A percentile compares a stretch with the other conserved stretches of the same genome.
Evolutionary conservation across 2,113 vertebrate species (phyloP).

Genomic region (Cebus imitator): DNA sequence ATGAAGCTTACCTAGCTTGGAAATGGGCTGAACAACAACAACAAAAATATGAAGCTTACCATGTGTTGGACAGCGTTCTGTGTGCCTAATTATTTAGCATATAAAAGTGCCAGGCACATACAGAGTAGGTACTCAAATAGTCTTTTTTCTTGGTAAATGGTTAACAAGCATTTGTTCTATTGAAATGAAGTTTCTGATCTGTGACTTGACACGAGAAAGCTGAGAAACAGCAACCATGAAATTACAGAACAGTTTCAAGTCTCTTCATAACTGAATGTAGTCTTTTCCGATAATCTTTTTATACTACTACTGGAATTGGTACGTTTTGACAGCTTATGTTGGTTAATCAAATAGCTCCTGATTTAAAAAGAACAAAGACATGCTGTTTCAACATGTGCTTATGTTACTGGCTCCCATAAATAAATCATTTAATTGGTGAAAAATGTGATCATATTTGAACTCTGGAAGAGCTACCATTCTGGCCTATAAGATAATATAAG

Average conservation of each 20-base stretch:
- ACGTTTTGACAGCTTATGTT: background rate
- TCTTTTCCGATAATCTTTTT: background rate
- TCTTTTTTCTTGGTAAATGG: background rate
- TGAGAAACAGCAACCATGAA: background rate
- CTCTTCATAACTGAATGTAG: background rate
- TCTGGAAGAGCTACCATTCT: background rate
- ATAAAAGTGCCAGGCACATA: background rate
- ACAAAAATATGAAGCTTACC: background rate
- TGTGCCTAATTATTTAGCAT: background rate
- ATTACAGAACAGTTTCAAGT: background rate
- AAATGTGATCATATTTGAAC: background rate
- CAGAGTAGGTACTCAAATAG: background rate
- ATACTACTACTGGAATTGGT: background rate
- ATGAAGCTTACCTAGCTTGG: background rate
- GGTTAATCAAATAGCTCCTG: background rate
- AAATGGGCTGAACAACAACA: background rate
- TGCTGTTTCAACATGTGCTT: background rate
- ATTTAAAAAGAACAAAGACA: constrained; percentile 21
- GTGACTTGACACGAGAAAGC: background rate
- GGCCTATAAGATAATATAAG: background rate
- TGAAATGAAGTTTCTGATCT: constrained; percentile 3
- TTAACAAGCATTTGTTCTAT: background rate
- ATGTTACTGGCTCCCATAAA: background rate
- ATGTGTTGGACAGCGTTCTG: background rate
- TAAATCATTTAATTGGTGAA: background rate